Percentiles rank a stretch among this genome's conserved stretches.
Conservation (phyloP, 2,797 vertebrate genomes). For the Mormyrops boulengeri region DNA sequence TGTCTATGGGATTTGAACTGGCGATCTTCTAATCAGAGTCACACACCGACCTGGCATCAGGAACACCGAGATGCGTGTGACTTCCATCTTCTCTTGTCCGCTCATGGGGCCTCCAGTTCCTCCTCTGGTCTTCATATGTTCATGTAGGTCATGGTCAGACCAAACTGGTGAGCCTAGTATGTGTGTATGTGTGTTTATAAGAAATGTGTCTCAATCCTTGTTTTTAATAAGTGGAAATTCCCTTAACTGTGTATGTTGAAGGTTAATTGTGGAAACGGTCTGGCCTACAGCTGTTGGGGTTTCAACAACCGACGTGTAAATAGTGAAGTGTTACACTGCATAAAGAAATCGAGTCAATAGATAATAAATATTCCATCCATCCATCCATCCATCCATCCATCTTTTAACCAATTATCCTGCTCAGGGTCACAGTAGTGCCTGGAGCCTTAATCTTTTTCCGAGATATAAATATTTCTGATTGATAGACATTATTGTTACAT, state of each 20-base stretch:
- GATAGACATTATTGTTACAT: neutral
- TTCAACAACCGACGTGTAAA: slow-evolving; percentile 34
- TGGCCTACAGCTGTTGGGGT: slow-evolving; percentile 43
- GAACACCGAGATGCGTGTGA: neutral
- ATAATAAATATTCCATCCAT: neutral
- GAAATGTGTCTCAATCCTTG: slow-evolving; percentile 32
- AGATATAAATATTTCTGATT: slow-evolving; percentile 10
- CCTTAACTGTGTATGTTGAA: slow-evolving; percentile 52
- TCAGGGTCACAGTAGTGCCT: neutral
- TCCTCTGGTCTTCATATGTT: neutral
- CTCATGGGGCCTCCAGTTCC: neutral
- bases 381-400: neutral
- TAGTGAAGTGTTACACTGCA: neutral
- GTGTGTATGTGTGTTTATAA: slow-evolving; percentile 16
- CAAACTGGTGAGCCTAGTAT: neutral
- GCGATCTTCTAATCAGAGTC: neutral
- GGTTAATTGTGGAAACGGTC: slow-evolving; percentile 53
- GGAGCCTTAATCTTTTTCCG: neutral
- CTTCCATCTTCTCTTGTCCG: neutral
- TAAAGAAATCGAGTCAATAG: neutral
- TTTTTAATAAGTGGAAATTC: slow-evolving; percentile 56
- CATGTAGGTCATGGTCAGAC: neutral
- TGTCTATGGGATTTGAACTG: neutral
- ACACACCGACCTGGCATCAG: neutral
- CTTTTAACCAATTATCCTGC: neutral